Conservation (phyloP, 2,113 vertebrate genomes). For the Ailuropoda melanoleuca region DNA sequence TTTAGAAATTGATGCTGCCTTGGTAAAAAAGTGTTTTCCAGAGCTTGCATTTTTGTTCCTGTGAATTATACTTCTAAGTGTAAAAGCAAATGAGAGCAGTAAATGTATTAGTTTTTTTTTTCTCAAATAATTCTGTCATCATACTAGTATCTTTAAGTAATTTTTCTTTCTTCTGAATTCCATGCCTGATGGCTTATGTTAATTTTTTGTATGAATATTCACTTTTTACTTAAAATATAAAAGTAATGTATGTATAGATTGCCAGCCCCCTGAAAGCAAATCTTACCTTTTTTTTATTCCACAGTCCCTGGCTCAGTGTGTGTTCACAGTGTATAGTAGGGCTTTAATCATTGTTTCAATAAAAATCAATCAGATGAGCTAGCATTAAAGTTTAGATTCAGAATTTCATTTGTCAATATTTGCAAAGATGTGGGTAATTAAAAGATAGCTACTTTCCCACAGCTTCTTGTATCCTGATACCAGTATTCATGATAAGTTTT, state of each 20-base stretch:
- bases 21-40: neutral
- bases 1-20: neutral
- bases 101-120: constrained; percentile 28
- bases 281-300: neutral
- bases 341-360: neutral
- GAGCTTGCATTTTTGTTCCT: neutral
- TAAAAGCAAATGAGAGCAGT: neutral
- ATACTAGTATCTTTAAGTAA: constrained; percentile 23
- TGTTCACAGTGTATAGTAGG: neutral
- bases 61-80: neutral
- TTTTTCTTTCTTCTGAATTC: constrained; percentile 27
- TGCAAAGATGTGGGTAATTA: neutral
- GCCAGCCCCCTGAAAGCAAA: neutral
- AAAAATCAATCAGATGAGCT: neutral
- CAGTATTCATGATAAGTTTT: neutral
- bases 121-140: neutral
- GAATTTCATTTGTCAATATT: neutral
- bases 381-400: neutral
- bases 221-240: neutral
- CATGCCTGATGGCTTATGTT: neutral
- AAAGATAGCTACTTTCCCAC: neutral
- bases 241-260: neutral
- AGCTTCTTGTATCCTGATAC: neutral
- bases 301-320: neutral
- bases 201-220: neutral